These are phyloP conservation scores for Andricus grossulariae DNA, from an alignment of 1,140 invertebrate species.

Conservation along the genomic window DNA sequence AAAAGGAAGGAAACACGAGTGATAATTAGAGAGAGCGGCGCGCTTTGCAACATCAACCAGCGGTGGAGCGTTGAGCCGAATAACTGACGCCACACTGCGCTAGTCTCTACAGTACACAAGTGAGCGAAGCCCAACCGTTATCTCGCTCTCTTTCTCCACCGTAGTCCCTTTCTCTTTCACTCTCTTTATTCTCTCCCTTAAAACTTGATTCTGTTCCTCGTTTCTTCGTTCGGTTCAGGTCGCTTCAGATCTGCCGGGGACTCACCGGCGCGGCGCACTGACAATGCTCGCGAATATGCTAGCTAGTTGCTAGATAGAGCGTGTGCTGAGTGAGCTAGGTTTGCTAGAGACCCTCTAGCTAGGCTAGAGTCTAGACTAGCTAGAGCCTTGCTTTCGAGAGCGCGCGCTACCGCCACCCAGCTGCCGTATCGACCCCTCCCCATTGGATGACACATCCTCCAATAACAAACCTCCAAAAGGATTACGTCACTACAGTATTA, in stretches of 20 bases:
- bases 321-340: conserved; percentile 34
- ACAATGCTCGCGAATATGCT: conserved; percentile 32
- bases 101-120: conserved; percentile 35
- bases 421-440: conserved; percentile 70
- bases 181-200: conserved; percentile 25
- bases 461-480: conserved; percentile 66
- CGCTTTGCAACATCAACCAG: conserved; percentile 49
- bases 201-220: conserved; percentile 29
- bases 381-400: conserved; percentile 3
- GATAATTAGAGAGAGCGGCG: background rate
- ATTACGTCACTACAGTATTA: conserved; percentile 72
- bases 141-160: conserved; percentile 47
- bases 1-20: conserved; percentile 5
- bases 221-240: conserved; percentile 22
- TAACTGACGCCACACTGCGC: conserved; percentile 62
- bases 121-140: conserved; percentile 51
- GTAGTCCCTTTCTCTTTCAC: conserved; percentile 44
- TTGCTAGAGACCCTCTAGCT: too few species aligned
- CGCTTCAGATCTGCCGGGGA: conserved; percentile 37
- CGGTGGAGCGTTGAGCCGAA: conserved; percentile 55
- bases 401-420: conserved; percentile 51
- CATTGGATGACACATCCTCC: conserved; percentile 72
- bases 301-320: conserved; percentile 22
- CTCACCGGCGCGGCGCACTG: conserved; percentile 47
- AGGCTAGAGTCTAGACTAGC: too few species aligned